Base-by-base conservation (phyloP, 2,797 vertebrate species). In the Staurois parvus region DNA sequence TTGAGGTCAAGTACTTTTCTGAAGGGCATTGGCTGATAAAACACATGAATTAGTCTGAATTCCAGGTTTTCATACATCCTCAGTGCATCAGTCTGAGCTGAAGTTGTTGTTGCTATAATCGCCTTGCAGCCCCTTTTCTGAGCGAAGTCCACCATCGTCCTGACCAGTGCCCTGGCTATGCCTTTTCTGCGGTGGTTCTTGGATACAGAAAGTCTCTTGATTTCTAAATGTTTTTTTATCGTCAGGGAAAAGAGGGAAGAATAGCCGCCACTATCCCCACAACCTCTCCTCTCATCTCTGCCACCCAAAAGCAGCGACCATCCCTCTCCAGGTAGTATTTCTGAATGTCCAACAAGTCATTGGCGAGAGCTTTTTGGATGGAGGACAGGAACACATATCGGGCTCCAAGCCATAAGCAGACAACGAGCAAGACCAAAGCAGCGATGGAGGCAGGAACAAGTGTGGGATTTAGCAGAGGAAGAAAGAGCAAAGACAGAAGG, bases 261-360 rank as follows among this genome's bases (percentile, higher is more conserved):
- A 92, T 88, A 64, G 94, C 95, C 0, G 87, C 93, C 74, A 96
- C 95, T 0, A 87, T 94, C 42, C 91, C 96, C 12, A 96, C 93
- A 87, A 96, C 91, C 2, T 75, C 86, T 0, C 93, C 95, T 0
- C 95, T 93, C 0, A 40, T 90, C 62, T 96, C 95, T 0, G 93
- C 96, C 88, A 97, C 95, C 95, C 95, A 97, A 82, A 96, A 96
- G 68, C 94, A 92, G 0, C 93, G 85, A 78, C 93, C 90, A 26
- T 90, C 88, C 26, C 80, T 32, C 19, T 82, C 66, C 85, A 94
- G 40, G 84, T 85, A 79, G 28, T 85, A 77, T 26, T 74, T 40
- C 7, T 28, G 0, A 3, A 85, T 75, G 87, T 89, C 68, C n/a
- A n/a, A n/a, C 74, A 97, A 91, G 91, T 97, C 96, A 28, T 88